Base-by-base conservation (phyloP, 2,888 invertebrate genomes). In the Drosophila pullipes region DNA sequence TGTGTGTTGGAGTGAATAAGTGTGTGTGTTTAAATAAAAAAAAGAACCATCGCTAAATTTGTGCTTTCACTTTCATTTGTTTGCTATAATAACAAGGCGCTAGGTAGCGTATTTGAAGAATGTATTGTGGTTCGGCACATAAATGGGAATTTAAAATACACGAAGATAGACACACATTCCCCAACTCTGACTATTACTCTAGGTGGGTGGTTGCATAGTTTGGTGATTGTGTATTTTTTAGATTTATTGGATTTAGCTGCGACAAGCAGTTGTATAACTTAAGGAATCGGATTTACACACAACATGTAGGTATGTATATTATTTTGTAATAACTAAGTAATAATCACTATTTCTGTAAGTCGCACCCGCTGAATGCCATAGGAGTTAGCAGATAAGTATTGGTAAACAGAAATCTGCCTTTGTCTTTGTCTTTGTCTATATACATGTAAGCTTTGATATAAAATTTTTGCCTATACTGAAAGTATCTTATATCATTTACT, bases 61-160 rank as follows among this genome's bases (percentile, higher is more conserved):
- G 83, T 83, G 85, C 90, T 90, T 90, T 87, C 90, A 88, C 87
- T 87, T 90, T 87, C 90, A 85, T 90, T 90, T 87, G 90, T 87
- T 87, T 87, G 88, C 90, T 84, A 77, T 75, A 83, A 90, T 83
- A 87, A 87, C 85, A 88, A 82, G 83, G 73, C 85, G 72, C 71
- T 79, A 89, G 85, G 85, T 86, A 78, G 80, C 72, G 67, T 73
- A 86, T 85, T 88, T 75, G 89, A 83, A 79, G 84, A 86, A 86
- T 86, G 82, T 81, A 83, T 80, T 85, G 84, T 78, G 74, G 86
- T 68, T 77, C 70, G 52, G 68, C 63, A 77, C 70, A 83, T 76
- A 85, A 83, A 85, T 81, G 82, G 60, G 79, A 83, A 83, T 85
- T 79, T 75, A 58, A 83, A 79, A 75, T 69, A 77, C 69, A 69